Evolutionary conservation across 2,888 invertebrate species (phyloP).

Genomic region (Metallyticus violacea): DNA sequence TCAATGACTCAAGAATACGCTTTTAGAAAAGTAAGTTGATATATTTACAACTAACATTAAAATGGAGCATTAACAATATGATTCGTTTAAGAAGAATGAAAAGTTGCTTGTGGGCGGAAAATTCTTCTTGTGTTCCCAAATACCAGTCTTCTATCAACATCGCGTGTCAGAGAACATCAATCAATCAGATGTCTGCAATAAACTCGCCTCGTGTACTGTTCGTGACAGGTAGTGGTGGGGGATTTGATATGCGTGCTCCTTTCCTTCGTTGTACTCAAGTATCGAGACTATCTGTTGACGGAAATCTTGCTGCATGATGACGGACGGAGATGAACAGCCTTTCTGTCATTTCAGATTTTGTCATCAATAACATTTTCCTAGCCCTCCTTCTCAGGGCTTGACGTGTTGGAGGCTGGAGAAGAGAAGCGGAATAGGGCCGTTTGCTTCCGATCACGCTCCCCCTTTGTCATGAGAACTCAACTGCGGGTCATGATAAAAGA

Average conservation of each 20-base stretch:
- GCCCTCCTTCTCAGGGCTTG: not conserved
- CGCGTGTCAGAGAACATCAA: not conserved
- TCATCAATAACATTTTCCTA: constrained; percentile 44
- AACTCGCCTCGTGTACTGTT: not conserved
- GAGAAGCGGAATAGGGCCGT: not conserved
- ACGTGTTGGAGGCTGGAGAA: too few species aligned
- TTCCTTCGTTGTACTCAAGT: not conserved
- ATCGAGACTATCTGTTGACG: constrained; percentile 27
- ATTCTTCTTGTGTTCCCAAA: not conserved
- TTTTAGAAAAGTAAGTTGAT: not conserved
- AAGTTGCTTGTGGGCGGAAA: not conserved
- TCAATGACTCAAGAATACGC: not conserved
- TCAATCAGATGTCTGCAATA: not conserved
- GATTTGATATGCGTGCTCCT: not conserved
- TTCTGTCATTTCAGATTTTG: constrained; percentile 47
- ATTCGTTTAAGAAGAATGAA: not conserved
- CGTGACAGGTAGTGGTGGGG: not conserved
- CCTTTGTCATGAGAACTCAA: not conserved
- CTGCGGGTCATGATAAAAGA: constrained; percentile 9
- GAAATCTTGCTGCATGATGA: constrained; percentile 29
- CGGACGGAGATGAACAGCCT: constrained; percentile 46
- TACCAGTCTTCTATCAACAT: not conserved
- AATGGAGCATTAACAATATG: not conserved
- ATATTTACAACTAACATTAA: not conserved
- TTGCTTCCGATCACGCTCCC: not conserved